Conservation (phyloP, 2,888 invertebrate genomes). For the Mimas tiliae region DNA sequence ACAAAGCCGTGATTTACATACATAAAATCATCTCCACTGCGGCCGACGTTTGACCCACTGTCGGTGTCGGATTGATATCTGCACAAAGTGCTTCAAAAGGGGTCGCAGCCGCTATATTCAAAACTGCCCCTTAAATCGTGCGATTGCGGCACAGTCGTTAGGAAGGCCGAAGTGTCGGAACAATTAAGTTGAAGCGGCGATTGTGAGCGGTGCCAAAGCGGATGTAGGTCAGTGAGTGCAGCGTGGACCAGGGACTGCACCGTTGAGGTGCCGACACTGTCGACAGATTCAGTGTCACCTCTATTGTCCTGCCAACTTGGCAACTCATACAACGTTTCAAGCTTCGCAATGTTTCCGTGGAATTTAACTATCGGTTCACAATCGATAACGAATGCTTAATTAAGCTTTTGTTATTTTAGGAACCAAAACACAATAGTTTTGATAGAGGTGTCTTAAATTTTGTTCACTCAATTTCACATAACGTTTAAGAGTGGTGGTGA, state of each 20-base stretch:
- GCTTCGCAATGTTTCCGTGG: conserved; percentile 29
- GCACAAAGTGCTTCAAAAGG: conserved; percentile 53
- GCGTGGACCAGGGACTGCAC: conserved; percentile 68
- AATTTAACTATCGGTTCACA: conserved; percentile 12
- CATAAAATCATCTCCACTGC: conserved; percentile 67
- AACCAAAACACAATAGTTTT: too few species aligned
- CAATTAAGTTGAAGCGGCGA: conserved; percentile 84
- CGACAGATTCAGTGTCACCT: conserved; percentile 63
- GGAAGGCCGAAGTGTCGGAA: conserved; percentile 82
- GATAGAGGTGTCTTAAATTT: too few species aligned
- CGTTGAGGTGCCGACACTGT: conserved; percentile 71
- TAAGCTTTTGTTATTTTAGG: background rate
- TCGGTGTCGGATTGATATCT: conserved; percentile 56
- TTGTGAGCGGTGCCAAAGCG: conserved; percentile 84
- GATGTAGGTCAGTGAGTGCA: conserved; percentile 80
- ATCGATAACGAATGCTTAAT: conserved; percentile 11
- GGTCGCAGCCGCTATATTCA: conserved; percentile 59
- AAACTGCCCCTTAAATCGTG: conserved; percentile 76
- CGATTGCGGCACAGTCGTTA: conserved; percentile 83
- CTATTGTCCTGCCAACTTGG: conserved; percentile 62
- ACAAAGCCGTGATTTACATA: conserved; percentile 68
- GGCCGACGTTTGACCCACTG: conserved; percentile 60
- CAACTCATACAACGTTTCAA: conserved; percentile 49
- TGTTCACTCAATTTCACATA: too few species aligned
- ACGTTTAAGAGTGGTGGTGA: too few species aligned